Percentiles rank a stretch among this genome's conserved stretches.
Conservation (phyloP, 1,140 invertebrate species). For the Chelonus insularis region DNA sequence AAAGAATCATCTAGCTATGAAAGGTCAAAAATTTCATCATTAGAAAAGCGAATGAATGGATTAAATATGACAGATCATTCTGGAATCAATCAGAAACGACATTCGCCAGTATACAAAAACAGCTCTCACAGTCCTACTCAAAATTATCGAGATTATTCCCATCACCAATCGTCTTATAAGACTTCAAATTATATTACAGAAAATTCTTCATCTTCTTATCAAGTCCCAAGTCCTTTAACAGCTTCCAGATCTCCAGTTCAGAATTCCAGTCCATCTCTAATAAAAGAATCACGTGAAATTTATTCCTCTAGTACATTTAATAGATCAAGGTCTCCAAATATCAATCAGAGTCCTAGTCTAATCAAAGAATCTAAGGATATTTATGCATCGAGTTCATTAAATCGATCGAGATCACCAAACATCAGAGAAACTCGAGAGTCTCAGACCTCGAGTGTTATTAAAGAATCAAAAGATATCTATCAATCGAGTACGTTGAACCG, state of each 20-base stretch:
- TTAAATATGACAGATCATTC: slow-evolving; percentile 41
- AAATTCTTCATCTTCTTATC: slow-evolving; percentile 40
- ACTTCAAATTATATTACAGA: slow-evolving; percentile 43
- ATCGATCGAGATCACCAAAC: slow-evolving; percentile 31
- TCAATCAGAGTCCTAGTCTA: slow-evolving; percentile 42
- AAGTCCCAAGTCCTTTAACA: slow-evolving; percentile 39
- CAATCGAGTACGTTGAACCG: slow-evolving; percentile 47
- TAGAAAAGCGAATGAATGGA: slow-evolving; percentile 53
- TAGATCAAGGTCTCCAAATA: slow-evolving; percentile 48
- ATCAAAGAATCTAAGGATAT: slow-evolving; percentile 36
- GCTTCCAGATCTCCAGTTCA: slow-evolving; percentile 40
- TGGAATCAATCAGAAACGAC: slow-evolving; percentile 38
- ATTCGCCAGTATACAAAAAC: slow-evolving; percentile 45
- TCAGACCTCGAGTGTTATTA: slow-evolving; percentile 39
- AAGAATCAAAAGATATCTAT: slow-evolving; percentile 52
- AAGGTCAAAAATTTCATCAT: slow-evolving; percentile 45
- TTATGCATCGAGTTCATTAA: slow-evolving; percentile 31
- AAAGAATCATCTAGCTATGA: slow-evolving; percentile 48
- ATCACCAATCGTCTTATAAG: slow-evolving; percentile 42
- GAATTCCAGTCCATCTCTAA: slow-evolving; percentile 48
- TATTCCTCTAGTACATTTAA: slow-evolving; percentile 46
- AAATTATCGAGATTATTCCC: slow-evolving; percentile 40
- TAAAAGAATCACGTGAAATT: slow-evolving; percentile 51
- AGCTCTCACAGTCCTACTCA: slow-evolving; percentile 43
- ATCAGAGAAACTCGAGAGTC: slow-evolving; percentile 20